These are phyloP conservation scores for Phoronis australis DNA, from an alignment of 2,888 invertebrate genomes.

Conservation along the genomic window DNA sequence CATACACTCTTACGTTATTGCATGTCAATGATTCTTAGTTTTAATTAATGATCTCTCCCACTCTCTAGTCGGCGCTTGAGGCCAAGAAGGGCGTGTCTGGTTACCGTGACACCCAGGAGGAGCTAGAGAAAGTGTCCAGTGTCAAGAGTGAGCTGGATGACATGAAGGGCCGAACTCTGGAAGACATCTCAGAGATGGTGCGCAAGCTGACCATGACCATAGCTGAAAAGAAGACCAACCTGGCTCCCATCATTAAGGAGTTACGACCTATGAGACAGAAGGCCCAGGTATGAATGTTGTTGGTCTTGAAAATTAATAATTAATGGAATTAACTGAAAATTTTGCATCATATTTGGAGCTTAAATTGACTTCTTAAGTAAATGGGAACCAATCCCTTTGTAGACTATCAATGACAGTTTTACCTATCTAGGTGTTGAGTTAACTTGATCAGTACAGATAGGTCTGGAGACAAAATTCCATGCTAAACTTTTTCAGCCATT, in stretches of 20 bases:
- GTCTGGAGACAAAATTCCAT: no score
- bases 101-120: conserved; percentile 58
- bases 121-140: conserved; percentile 59
- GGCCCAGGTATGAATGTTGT: conserved; percentile 50
- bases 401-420: no score
- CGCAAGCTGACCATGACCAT: conserved; percentile 58
- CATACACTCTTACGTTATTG: no score
- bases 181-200: conserved; percentile 58
- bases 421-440: no score
- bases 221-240: conserved; percentile 62
- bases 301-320: neutral
- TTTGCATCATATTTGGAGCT: no score
- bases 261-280: conserved; percentile 66
- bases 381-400: no score
- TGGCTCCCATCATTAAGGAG: conserved; percentile 59
- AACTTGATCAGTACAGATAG: no score
- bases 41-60: neutral
- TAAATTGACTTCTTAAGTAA: no score
- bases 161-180: conserved; percentile 56
- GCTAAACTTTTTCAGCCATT: no score
- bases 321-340: no score
- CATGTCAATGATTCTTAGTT: no score
- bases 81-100: conserved; percentile 53
- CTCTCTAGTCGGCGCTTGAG: conserved; percentile 37
- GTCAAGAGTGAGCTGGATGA: conserved; percentile 57